Base-by-base conservation (phyloP, 2,888 invertebrate genomes). In the Panopea generosa region DNA sequence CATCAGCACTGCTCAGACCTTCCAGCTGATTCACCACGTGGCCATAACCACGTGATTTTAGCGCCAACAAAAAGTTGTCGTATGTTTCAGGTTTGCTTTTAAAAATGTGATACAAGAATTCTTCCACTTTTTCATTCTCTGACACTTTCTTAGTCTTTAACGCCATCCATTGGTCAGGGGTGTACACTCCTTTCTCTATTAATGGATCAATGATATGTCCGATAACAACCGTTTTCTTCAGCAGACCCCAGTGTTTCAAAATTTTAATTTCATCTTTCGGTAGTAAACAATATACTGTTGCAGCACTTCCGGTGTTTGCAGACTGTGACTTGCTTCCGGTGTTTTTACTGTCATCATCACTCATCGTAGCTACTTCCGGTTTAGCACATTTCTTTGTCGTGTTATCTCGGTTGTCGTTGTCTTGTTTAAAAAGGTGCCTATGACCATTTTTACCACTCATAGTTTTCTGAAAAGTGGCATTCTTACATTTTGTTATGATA, bases 101-200 rank as follows among this genome's bases (percentile, higher is more conserved):
- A 9, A 83, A 18, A 9, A 83, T 18, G n/a, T 70, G 49, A 47
- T 83, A 80, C 56, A 83, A 27, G 22, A 83, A 70, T 38, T 83
- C 83, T 53, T 83, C 83, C 22, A 77, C 77, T 11, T 49, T 66
- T 16, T 83, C 83, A 7, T 72, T 70, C 16, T 83, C 80, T 0
- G 75, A 40, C 3, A 63, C 73, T 9, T 62, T 45, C 29, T 65
- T 80, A 38, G 53, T 66, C 49, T 83, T 83, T 27, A 83, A 50
- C 11, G 69, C 38, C 77, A 80, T 77, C 83, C 83, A 83, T 27
- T 73, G 69, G 43, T 80, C 75, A 3, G 77, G 77, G 14, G 83
- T 70, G 4, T 75, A 47, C 9, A 80, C 45, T 1, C 75, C 74
- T 16, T 76, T 77, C 53, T 83, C 83, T 14, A 83, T 83, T 11